These are phyloP conservation scores for Hemibagrus guttatus DNA, from an alignment of 2,797 vertebrate genomes.

Conservation along the genomic window DNA sequence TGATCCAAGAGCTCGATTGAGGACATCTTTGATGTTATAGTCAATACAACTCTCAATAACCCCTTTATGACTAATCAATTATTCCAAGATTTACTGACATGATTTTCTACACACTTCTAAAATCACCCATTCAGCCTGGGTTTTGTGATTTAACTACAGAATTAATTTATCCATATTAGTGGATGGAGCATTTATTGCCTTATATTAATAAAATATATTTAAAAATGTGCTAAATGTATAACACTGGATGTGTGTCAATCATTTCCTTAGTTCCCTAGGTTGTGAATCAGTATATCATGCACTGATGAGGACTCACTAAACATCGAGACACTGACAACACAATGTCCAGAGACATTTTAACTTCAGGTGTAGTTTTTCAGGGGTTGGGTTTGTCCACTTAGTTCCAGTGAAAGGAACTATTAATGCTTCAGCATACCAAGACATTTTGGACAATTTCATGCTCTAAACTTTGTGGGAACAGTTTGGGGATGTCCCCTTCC, in stretches of 20 bases:
- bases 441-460: too few species aligned
- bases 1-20: neutral
- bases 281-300: too few species aligned
- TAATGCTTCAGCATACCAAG: too few species aligned
- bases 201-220: neutral
- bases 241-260: neutral
- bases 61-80: neutral
- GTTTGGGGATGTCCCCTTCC: too few species aligned
- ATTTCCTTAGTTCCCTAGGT: too few species aligned
- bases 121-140: neutral
- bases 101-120: neutral
- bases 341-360: too few species aligned
- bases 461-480: too few species aligned
- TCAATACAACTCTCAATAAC: neutral
- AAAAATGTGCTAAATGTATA: conserved; percentile 2
- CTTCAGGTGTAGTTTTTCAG: too few species aligned
- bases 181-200: neutral
- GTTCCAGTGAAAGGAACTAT: too few species aligned
- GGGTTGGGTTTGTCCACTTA: too few species aligned
- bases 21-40: neutral
- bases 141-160: neutral
- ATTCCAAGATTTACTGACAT: neutral
- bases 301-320: too few species aligned
- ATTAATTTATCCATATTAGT: neutral
- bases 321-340: too few species aligned